Evolutionary conservation across 2,797 vertebrate genomes (phyloP), one percentile per base, ranked within the genome.

Genomic region (Catharus ustulatus): DNA sequence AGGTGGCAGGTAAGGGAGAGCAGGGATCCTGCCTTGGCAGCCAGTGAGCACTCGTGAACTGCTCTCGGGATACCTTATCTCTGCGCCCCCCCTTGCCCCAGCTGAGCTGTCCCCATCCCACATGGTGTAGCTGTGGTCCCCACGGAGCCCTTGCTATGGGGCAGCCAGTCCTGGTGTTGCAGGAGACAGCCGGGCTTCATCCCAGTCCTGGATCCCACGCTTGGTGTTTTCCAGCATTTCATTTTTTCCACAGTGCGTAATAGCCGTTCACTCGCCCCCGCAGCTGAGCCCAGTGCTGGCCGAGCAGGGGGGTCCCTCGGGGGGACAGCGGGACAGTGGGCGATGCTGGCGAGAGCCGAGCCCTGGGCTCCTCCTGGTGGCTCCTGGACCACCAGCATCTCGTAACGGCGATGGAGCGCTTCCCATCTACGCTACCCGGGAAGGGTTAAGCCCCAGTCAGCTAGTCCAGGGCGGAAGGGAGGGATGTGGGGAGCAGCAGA

Each of bases 171-270:
- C 49, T 36, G 34, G 2, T 7, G 42, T 62, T 12, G 14, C 16
- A 6, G 3, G 30, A 78, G 73, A 45, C 1, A 4, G 23, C 26
- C 0, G 5, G 85, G 79, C 77, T 88, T 84, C 1, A 7, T 86
- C 91, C 54, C 77, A 81, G 76, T 73, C 67, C 51, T 73, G 69
- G 24, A 82, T 88, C 90, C 84, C 80, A 93, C 14, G 52, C 55
- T 54, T 42, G 94, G 80, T 86, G 90, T 71, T 95, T 95, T 93
- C 96, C 96, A 95, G 85, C 6, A 0, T 76, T 95, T 96, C 94
- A 94, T 96, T 95, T 95, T 96, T 96, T 96, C 96, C 93, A 7
- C 43, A 42, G 55, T 90, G 83, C 93, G 94, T 96, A 95, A 96
- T 52, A 82, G 71, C 87, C 4, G 2, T 22, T 52, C 24, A 4